These are phyloP conservation scores for Pangasius djambal DNA, from an alignment of 2,797 vertebrate species.

Conservation along the genomic window DNA sequence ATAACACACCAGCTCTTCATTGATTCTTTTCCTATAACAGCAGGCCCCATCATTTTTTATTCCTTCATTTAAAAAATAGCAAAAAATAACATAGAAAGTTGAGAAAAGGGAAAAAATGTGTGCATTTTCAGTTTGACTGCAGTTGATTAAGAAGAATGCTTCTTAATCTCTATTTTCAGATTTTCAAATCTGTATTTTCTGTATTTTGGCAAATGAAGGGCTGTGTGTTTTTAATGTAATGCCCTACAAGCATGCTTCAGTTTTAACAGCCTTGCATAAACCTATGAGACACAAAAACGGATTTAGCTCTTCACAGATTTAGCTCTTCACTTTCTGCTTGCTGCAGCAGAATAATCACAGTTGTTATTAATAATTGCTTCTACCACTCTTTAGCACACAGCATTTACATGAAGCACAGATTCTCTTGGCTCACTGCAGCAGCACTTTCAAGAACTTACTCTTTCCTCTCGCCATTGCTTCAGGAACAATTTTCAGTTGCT, in stretches of 20 bases:
- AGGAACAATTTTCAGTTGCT: background rate
- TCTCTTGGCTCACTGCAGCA: slow-evolving; percentile 42
- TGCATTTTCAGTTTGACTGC: background rate
- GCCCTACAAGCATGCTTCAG: background rate
- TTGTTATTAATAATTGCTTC: slow-evolving; percentile 49
- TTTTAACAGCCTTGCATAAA: background rate
- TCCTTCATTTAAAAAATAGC: background rate
- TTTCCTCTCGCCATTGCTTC: background rate
- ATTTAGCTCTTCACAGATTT: background rate
- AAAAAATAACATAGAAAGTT: background rate
- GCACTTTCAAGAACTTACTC: background rate
- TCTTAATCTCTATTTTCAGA: background rate
- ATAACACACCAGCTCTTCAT: background rate
- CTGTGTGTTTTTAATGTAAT: background rate
- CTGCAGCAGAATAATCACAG: slow-evolving; percentile 21
- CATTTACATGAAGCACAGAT: slow-evolving; percentile 14
- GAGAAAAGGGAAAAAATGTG: too few relatives aligned
- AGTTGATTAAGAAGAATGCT: background rate
- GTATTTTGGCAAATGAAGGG: background rate
- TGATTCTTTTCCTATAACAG: background rate
- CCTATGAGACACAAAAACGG: background rate
- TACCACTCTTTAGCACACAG: slow-evolving; percentile 8
- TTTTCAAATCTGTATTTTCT: background rate
- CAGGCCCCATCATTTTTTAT: background rate
- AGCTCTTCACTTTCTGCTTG: slow-evolving; percentile 17